Conservation (phyloP, 2,888 invertebrate genomes). For the Dryadula phaetusa region DNA sequence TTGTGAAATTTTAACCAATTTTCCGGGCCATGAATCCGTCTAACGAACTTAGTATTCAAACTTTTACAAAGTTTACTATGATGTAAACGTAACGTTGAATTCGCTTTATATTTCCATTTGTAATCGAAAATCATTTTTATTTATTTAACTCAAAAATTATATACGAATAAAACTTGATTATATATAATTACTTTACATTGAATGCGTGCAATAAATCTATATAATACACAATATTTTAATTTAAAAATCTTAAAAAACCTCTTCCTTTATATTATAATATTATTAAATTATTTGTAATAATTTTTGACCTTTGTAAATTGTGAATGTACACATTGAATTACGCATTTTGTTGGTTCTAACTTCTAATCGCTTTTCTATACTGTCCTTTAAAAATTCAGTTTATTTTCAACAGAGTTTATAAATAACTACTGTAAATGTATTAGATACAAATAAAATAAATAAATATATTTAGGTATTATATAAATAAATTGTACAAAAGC, state of each 20-base stretch:
- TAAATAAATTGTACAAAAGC: too few relatives aligned
- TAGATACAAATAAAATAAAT: too few relatives aligned
- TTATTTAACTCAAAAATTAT: slow-evolving; percentile 1
- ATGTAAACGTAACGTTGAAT: not conserved
- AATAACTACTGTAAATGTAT: too few relatives aligned
- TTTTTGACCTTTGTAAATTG: slow-evolving; percentile 45
- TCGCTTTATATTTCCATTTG: not conserved
- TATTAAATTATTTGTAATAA: slow-evolving; percentile 53
- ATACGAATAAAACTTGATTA: slow-evolving; percentile 7
- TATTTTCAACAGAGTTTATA: not conserved
- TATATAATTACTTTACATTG: slow-evolving; percentile 7
- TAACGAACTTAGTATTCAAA: slow-evolving; percentile 30
- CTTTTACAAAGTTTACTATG: slow-evolving; percentile 9
- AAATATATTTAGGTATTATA: too few relatives aligned
- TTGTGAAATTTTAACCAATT: slow-evolving; percentile 29
- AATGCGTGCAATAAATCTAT: slow-evolving; percentile 27
- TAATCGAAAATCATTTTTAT: not conserved
- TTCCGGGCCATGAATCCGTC: slow-evolving; percentile 10
- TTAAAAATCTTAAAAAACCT: slow-evolving; percentile 27
- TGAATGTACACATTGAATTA: slow-evolving; percentile 56
- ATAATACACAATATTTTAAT: slow-evolving; percentile 22
- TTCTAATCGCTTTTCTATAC: not conserved
- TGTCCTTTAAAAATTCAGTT: not conserved
- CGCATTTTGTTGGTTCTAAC: slow-evolving; percentile 56
- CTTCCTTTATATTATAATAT: slow-evolving; percentile 48